phyloP scores from a whole-genome alignment of 2,113 vertebrate genomes.

The Agapornis roseicollis region DNA sequence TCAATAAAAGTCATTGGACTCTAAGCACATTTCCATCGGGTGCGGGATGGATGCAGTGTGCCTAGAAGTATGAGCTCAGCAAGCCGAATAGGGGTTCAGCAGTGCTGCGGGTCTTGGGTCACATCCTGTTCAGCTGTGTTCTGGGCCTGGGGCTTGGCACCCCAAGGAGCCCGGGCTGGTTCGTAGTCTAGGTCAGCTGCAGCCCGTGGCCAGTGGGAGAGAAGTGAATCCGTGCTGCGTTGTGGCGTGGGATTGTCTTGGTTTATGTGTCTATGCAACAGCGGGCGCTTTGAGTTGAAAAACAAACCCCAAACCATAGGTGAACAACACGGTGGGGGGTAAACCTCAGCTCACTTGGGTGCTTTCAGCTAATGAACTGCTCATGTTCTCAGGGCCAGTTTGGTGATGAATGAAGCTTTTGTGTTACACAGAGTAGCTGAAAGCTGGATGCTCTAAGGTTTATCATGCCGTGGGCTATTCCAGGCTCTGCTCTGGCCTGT shows the following conservation, averaged over 20 bases:
- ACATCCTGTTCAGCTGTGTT: fast-evolving
- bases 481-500: no score
- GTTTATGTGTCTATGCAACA: background rate
- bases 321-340: background rate
- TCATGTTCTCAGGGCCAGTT: background rate
- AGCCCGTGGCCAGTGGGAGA: background rate
- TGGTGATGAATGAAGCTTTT: background rate
- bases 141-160: background rate
- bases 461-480: fast-evolving
- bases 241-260: fast-evolving
- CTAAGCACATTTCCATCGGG: fast-evolving
- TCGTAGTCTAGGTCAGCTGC: background rate
- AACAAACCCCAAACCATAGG: background rate
- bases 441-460: background rate
- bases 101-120: background rate
- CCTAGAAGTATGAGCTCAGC: background rate
- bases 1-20: background rate
- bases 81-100: background rate
- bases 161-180: background rate
- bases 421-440: background rate
- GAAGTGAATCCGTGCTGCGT: fast-evolving
- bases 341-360: background rate
- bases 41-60: background rate
- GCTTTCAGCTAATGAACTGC: background rate
- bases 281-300: background rate